Evolutionary conservation across 2,113 vertebrate genomes (phyloP), one percentile per base, ranked within the genome.

Genomic region (Chionomys nivalis): DNA sequence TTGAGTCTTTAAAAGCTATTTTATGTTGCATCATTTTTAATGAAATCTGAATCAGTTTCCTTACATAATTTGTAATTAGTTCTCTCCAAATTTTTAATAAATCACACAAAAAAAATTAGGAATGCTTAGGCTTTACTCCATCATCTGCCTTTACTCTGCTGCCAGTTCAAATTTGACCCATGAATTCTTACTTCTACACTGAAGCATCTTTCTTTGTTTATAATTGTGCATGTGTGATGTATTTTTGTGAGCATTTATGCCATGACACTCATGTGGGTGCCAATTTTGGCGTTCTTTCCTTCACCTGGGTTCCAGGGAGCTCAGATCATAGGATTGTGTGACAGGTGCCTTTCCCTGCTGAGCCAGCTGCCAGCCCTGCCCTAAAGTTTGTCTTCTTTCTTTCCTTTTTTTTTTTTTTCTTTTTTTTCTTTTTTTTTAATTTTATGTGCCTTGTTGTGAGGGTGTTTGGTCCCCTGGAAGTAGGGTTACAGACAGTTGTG

Each of bases 41-140:
- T 42, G 58, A 85, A 81, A 44, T 16, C 24, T 85, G 26, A 23
- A 85, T 81, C 65, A 12, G 89, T 94, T 90, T 97, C 28, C 82
- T 96, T 75, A 77, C 61, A 61, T 94, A 94, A 89, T 31, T 92
- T 94, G 8, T 23, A 63, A 77, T 86, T 93, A 70, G 3, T 83
- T 95, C 95, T 90, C 44, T 88, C 44, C 90, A 76, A 52, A 28
- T 39, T 28, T 90, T 87, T 44, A 47, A 89, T 88, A 95, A 94
- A 73, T 89, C 94, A 52, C 92, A n/a, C 28, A 76, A 72, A 92
- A 73, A 72, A 92, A 73, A 89, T 70, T n/a, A 93, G 47, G 5
- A 92, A 63, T 87, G 93, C 66, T 36, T 85, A 83, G 58, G 8
- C 63, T 92, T 17, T 83, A 36, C 93, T 95, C 58, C 12, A 19